phyloP scores from a whole-genome alignment of 2,888 invertebrate genomes.

The Scotopteryx bipunctaria region DNA sequence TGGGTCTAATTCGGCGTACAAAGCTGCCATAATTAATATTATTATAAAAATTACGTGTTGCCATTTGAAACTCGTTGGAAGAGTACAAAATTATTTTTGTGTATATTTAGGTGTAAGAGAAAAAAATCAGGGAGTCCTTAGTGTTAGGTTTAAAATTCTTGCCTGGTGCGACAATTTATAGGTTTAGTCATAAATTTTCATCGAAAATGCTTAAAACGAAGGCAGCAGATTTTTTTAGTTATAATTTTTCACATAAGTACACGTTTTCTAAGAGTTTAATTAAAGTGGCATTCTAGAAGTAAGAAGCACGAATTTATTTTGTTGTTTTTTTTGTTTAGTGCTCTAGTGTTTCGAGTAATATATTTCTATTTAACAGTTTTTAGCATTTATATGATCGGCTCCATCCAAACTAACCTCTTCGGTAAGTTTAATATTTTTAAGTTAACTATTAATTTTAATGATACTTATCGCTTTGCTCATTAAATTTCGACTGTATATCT shows the following conservation, averaged over 20 bases:
- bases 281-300: constrained; percentile 70
- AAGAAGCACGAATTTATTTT: constrained; percentile 82
- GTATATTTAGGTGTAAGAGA: constrained; percentile 79
- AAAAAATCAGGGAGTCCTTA: constrained; percentile 81
- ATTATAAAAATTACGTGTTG: constrained; percentile 63
- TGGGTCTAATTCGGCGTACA: constrained; percentile 57
- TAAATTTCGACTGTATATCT: constrained; percentile 63
- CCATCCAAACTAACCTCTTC: constrained; percentile 60
- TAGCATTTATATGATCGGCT: constrained; percentile 59
- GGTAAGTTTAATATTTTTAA: constrained; percentile 40
- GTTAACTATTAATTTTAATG: constrained; percentile 40
- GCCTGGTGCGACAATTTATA: constrained; percentile 71
- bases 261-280: constrained; percentile 40
- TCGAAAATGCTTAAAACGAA: constrained; percentile 45
- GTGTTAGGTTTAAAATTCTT: constrained; percentile 74
- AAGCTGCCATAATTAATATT: constrained; percentile 69
- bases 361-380: constrained; percentile 65
- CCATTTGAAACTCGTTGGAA: constrained; percentile 78
- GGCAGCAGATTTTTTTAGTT: constrained; percentile 41
- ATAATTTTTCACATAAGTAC: constrained; percentile 30
- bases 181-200: constrained; percentile 51
- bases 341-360: constrained; percentile 71
- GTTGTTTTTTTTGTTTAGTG: constrained; percentile 73
- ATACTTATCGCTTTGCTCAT: constrained; percentile 64
- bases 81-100: constrained; percentile 84